Percentiles rank a stretch among this genome's conserved stretches.
These are phyloP conservation scores for Artibeus jamaicensis DNA, from an alignment of 2,797 vertebrate genomes.

Conservation along the genomic window DNA sequence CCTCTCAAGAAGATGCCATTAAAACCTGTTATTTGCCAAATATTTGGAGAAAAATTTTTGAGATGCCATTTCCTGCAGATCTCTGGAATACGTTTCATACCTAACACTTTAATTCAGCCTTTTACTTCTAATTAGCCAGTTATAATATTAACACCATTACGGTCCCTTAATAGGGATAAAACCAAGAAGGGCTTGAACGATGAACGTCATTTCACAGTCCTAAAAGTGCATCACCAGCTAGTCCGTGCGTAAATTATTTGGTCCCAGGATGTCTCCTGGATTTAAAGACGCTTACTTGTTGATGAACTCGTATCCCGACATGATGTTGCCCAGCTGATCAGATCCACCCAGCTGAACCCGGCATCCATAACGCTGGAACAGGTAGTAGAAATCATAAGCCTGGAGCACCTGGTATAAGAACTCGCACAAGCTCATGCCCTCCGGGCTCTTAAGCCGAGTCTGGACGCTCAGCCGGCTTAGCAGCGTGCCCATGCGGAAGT, in stretches of 20 bases:
- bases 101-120: not conserved
- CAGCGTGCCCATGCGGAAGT: constrained; percentile 95
- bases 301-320: constrained; percentile 94
- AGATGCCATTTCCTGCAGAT: not conserved
- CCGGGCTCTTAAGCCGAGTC: constrained; percentile 87
- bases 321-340: constrained; percentile 96
- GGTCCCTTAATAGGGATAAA: not conserved
- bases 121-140: not conserved
- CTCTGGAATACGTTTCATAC: not conserved
- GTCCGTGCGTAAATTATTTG: not conserved
- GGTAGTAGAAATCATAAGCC: constrained; percentile 94
- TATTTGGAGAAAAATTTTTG: not conserved
- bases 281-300: constrained; percentile 85
- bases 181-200: not conserved
- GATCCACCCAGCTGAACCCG: constrained; percentile 93
- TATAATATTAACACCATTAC: not conserved
- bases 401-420: constrained; percentile 97
- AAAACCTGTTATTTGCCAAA: not conserved
- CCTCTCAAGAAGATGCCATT: not conserved
- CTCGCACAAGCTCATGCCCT: constrained; percentile 95
- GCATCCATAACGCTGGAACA: constrained; percentile 89
- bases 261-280: not conserved
- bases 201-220: too few species aligned
- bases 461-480: constrained; percentile 94
- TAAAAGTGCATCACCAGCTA: not conserved